A percentile compares a stretch with the other conserved stretches of the same genome.
These are phyloP conservation scores for Neodiprion pinetum DNA, from an alignment of 1,140 invertebrate genomes.

Conservation along the genomic window DNA sequence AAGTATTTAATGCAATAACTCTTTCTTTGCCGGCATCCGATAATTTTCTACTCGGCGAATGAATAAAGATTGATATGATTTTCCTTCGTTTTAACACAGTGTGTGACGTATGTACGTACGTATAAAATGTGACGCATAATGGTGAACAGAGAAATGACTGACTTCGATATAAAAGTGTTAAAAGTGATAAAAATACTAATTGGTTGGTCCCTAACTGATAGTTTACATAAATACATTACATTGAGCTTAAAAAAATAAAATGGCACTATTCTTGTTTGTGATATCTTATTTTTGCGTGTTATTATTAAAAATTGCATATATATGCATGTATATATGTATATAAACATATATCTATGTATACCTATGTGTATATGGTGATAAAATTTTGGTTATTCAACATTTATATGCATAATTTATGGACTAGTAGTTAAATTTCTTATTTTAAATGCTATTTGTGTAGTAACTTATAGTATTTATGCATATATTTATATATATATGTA, in stretches of 20 bases:
- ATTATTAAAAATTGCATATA: constrained; percentile 16
- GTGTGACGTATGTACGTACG: constrained; percentile 12
- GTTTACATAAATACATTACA: constrained; percentile 16
- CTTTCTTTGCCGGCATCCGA: no score
- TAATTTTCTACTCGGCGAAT: no score
- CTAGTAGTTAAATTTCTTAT: constrained; percentile 3
- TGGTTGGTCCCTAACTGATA: constrained; percentile 24
- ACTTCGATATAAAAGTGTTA: constrained; percentile 17
- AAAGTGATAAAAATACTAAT: constrained; percentile 1
- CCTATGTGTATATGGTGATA: constrained; percentile 11
- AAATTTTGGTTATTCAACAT: constrained; percentile 24
- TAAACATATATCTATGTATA: constrained; percentile 19
- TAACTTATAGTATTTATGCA: not conserved
- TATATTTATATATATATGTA: not conserved
- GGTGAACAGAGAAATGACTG: constrained; percentile 22
- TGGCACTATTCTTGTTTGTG: constrained; percentile 24
- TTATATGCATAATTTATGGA: not conserved
- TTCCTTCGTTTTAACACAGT: not conserved
- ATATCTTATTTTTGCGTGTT: not conserved
- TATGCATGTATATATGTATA: constrained; percentile 9
- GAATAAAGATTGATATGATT: not conserved
- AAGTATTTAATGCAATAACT: no score
- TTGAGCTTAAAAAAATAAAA: constrained; percentile 23
- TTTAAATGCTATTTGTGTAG: not conserved
- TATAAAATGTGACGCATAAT: constrained; percentile 30